Conservation (phyloP, 2,797 vertebrate species). For the Linurgus olivaceus region DNA sequence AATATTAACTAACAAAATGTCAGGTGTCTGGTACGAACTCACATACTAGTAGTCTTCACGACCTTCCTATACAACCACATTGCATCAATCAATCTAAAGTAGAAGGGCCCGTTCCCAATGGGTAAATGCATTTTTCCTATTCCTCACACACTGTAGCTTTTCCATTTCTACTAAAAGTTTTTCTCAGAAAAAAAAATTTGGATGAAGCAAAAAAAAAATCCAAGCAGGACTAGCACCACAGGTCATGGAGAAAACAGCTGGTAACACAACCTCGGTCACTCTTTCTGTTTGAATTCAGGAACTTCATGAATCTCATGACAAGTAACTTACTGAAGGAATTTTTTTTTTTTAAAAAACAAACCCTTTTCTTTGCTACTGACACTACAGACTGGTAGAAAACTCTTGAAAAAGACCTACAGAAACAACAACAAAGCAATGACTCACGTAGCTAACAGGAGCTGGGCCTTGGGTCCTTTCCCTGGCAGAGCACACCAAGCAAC, state of each 20-base stretch:
- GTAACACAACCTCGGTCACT: background rate
- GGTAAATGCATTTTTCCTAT: background rate
- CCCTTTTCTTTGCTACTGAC: background rate
- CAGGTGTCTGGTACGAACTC: background rate
- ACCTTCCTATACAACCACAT: background rate
- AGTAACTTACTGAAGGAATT: background rate
- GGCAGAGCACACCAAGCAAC: conserved; percentile 87
- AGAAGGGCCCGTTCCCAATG: background rate
- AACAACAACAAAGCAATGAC: background rate
- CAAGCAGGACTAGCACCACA: background rate
- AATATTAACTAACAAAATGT: background rate
- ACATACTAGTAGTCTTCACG: background rate
- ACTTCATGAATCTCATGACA: background rate
- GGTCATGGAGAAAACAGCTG: background rate
- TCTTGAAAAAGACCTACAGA: background rate
- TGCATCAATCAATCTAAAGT: background rate
- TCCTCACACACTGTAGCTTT: background rate
- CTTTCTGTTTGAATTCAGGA: background rate
- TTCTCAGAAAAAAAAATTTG: background rate
- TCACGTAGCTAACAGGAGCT: conserved; percentile 89
- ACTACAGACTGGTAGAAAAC: background rate
- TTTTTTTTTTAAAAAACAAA: background rate
- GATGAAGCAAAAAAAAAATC: background rate
- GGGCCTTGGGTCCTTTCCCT: conserved; percentile 82
- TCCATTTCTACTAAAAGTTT: background rate